A percentile compares a stretch with the other conserved stretches of the same genome.
phyloP scores from a whole-genome alignment of 30 jellyfish, hydroid and myxozoan species.

The Hydractinia symbiolongicarpus region DNA sequence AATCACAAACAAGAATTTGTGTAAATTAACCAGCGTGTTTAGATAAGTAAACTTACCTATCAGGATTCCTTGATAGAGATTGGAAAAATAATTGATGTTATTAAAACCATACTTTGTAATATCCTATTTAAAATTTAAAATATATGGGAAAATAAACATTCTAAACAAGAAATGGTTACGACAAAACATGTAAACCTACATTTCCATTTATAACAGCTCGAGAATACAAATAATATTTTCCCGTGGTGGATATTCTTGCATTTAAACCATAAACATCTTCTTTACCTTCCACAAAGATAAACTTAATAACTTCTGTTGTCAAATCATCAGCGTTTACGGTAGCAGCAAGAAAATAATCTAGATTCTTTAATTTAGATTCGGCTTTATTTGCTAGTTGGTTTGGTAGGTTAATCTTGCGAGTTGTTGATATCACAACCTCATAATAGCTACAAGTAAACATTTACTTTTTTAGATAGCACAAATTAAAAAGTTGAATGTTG shows the following conservation, averaged over 20 bases:
- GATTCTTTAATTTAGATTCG: background rate
- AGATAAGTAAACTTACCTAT: no score
- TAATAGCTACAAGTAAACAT: background rate
- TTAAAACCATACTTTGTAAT: no score
- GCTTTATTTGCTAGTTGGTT: background rate
- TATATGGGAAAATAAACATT: no score
- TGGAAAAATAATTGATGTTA: no score
- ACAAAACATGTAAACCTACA: background rate
- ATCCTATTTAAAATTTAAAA: no score
- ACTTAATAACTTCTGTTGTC: background rate
- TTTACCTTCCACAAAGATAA: slow-evolving; percentile 7
- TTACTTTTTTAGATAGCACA: no score
- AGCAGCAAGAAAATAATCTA: slow-evolving; percentile 13
- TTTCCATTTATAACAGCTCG: slow-evolving; percentile 15
- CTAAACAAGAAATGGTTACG: no score
- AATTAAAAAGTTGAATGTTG: no score
- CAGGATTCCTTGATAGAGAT: no score
- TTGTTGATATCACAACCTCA: background rate
- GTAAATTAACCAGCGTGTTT: no score
- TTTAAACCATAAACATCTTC: slow-evolving; percentile 6
- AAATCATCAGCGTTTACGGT: background rate
- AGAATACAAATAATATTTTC: slow-evolving; percentile 1
- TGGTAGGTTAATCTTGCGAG: background rate
- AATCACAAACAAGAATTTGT: no score
- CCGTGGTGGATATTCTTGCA: background rate